phyloP scores from a whole-genome alignment of 2,113 vertebrate genomes.

The Acanthisitta chloris region DNA sequence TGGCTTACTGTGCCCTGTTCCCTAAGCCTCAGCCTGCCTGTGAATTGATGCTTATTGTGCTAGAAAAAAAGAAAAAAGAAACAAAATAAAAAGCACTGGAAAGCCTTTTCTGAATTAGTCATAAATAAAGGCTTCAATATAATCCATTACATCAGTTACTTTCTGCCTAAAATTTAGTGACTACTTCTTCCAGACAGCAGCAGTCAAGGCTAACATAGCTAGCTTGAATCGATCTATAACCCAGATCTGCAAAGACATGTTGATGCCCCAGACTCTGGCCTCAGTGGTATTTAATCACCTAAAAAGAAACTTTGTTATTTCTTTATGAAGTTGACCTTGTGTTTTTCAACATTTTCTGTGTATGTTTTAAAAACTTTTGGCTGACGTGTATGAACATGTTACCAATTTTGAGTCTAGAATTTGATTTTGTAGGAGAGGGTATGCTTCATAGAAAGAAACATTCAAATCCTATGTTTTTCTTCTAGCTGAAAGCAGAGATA shows the following conservation, averaged over 20 bases:
- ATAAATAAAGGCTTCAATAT: not conserved
- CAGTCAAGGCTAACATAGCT: not conserved
- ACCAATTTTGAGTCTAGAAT: not conserved
- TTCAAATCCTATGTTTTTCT: not conserved
- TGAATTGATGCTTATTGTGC: not conserved
- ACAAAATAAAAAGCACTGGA: not conserved
- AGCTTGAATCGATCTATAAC: not conserved
- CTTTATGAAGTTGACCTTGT: not conserved
- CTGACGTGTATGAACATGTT: not conserved
- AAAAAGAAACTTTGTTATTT: not conserved
- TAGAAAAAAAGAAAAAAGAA: not conserved
- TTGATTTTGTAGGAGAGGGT: not conserved
- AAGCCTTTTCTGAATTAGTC: not conserved
- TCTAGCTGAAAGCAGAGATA: not conserved
- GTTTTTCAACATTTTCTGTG: not conserved
- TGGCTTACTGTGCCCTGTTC: not conserved
- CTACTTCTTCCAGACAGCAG: not conserved
- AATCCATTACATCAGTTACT: not conserved
- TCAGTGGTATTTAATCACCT: not conserved
- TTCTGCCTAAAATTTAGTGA: conserved; percentile 19
- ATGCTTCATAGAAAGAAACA: not conserved
- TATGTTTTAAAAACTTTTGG: not conserved
- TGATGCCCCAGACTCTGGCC: not conserved
- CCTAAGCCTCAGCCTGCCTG: not conserved
- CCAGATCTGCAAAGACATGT: not conserved